These are phyloP conservation scores for Phylloscopus collybita DNA, from an alignment of 2,797 vertebrate genomes.

Conservation along the genomic window DNA sequence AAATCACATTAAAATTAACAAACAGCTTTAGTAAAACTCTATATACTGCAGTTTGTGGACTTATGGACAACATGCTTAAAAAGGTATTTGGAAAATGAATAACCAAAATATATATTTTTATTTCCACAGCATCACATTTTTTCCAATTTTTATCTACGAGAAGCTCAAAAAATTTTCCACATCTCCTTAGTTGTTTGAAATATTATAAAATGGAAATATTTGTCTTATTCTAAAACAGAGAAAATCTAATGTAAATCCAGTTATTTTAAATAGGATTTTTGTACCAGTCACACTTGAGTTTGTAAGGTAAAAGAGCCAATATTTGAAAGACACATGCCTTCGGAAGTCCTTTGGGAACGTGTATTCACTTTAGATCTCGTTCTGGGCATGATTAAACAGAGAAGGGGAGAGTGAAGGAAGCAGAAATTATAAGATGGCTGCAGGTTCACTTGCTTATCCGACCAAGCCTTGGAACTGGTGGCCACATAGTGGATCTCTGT, in stretches of 20 bases:
- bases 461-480: neutral
- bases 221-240: neutral
- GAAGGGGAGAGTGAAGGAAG: neutral
- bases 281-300: neutral
- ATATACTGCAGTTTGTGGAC: neutral
- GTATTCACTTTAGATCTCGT: neutral
- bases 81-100: neutral
- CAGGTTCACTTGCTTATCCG: neutral
- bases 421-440: neutral
- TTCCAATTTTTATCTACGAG: neutral
- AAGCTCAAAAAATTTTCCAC: neutral
- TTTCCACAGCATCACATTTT: neutral
- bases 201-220: neutral
- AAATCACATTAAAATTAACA: neutral
- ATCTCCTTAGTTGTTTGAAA: neutral
- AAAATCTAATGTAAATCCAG: neutral
- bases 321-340: neutral
- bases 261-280: neutral
- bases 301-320: neutral
- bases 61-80: neutral
- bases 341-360: neutral
- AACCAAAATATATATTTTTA: neutral
- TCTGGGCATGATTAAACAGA: neutral
- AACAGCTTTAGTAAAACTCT: neutral
- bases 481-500: neutral